Conservation (phyloP, 2,113 vertebrate species). For the Mohoua ochrocephala region DNA sequence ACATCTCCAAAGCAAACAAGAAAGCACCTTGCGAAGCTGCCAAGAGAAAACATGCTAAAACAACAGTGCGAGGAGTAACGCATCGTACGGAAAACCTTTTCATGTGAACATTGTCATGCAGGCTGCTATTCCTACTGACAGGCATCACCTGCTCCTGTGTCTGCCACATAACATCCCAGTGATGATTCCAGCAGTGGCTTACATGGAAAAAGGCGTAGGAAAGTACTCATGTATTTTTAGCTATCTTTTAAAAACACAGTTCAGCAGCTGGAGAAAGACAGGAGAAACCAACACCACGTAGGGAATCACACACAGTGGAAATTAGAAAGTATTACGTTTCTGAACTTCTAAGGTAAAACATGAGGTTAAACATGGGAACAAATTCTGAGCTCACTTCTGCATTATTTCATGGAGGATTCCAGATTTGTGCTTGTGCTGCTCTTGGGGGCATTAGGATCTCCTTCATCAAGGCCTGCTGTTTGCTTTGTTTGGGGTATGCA, state of each 20-base stretch:
- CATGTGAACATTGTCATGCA: neutral
- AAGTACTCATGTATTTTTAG: slow-evolving; percentile 57
- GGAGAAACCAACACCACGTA: slow-evolving; percentile 50
- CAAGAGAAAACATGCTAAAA: slow-evolving; percentile 34
- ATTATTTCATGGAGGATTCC: neutral
- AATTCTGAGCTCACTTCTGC: neutral
- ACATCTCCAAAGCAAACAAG: neutral
- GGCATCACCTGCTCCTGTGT: slow-evolving; percentile 22
- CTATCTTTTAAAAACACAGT: slow-evolving; percentile 16
- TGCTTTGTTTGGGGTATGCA: neutral
- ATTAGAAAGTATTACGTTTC: neutral
- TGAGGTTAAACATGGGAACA: neutral
- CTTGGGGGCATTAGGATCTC: neutral
- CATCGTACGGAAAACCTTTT: neutral
- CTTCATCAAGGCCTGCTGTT: neutral
- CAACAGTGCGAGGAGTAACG: neutral
- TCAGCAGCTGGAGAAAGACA: slow-evolving; percentile 39
- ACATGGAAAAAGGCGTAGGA: slow-evolving; percentile 35
- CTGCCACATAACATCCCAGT: slow-evolving; percentile 6
- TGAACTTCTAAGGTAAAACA: neutral
- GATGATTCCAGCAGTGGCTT: neutral
- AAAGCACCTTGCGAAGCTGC: slow-evolving; percentile 26
- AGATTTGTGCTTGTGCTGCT: neutral
- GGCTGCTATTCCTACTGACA: neutral
- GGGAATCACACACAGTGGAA: neutral